Percentiles rank a stretch among this genome's conserved stretches.
These are phyloP conservation scores for Mylabris sibirica DNA, from an alignment of 2,888 invertebrate genomes.

Conservation along the genomic window DNA sequence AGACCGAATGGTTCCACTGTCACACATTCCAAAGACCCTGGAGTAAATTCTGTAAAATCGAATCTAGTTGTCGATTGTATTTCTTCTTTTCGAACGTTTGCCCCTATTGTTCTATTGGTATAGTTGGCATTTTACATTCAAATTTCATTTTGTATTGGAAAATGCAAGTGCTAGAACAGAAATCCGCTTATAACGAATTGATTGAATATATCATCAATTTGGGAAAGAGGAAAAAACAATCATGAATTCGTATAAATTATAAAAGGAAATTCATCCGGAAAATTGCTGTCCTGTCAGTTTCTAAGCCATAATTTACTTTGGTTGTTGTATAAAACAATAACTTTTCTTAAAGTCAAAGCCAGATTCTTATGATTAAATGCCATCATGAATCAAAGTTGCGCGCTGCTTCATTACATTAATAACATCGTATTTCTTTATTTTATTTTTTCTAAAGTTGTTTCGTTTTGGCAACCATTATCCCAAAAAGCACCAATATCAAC, in stretches of 20 bases:
- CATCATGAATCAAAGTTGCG: slow-evolving; percentile 43
- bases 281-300: slow-evolving; percentile 22
- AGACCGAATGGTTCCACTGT: neutral
- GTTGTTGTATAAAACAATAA: slow-evolving; percentile 40
- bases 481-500: neutral
- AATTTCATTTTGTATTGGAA: slow-evolving; percentile 10
- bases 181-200: neutral
- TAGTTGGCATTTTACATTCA: slow-evolving; percentile 21
- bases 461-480: neutral
- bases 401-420: slow-evolving; percentile 46
- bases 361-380: slow-evolving; percentile 42
- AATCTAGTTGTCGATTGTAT: slow-evolving; percentile 39
- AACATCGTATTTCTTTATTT: slow-evolving; percentile 40
- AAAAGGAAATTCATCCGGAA: slow-evolving; percentile 29
- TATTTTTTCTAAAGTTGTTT: neutral
- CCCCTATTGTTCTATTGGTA: too few relatives aligned
- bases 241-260: slow-evolving; percentile 23
- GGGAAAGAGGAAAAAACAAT: neutral
- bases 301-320: slow-evolving; percentile 24
- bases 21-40: slow-evolving; percentile 25
- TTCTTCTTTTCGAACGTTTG: slow-evolving; percentile 22
- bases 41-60: slow-evolving; percentile 39
- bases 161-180: neutral
- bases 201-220: neutral
- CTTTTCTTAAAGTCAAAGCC: slow-evolving; percentile 39